Percentiles rank a stretch among this genome's conserved stretches.
Evolutionary conservation across 2,888 invertebrate species (phyloP).

Genomic region (Macaria notata): DNA sequence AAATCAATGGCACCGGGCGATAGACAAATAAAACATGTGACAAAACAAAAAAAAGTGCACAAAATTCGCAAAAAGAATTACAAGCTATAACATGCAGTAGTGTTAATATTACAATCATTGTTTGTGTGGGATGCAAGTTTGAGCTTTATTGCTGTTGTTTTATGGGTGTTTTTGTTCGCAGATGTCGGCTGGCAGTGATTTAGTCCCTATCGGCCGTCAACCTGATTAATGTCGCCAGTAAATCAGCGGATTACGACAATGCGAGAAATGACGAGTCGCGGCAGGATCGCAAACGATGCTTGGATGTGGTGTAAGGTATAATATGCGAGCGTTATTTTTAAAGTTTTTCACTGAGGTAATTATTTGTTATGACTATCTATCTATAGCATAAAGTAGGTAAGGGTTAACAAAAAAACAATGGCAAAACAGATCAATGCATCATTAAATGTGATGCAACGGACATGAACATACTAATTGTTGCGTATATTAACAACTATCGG

Average conservation of each 20-base stretch:
- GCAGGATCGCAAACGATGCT: slow-evolving; percentile 71
- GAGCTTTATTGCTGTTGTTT: slow-evolving; percentile 39
- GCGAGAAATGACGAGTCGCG: slow-evolving; percentile 82
- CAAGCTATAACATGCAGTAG: slow-evolving; percentile 80
- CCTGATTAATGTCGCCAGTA: slow-evolving; percentile 82
- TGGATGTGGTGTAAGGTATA: slow-evolving; percentile 38
- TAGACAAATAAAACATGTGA: slow-evolving; percentile 72
- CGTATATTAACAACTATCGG: too few species aligned
- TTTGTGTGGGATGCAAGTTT: slow-evolving; percentile 36
- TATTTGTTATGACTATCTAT: too few species aligned
- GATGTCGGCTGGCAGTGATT: slow-evolving; percentile 67
- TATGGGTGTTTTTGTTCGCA: slow-evolving; percentile 53
- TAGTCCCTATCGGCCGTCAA: slow-evolving; percentile 82
- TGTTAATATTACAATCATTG: slow-evolving; percentile 55
- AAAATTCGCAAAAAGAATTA: slow-evolving; percentile 79
- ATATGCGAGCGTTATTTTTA: slow-evolving; percentile 1
- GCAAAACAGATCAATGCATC: too few species aligned
- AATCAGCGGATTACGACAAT: slow-evolving; percentile 83
- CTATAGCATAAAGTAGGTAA: too few species aligned
- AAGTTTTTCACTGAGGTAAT: too few species aligned
- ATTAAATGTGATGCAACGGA: too few species aligned
- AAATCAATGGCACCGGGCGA: slow-evolving; percentile 60
- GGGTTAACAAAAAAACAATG: too few species aligned
- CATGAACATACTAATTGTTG: too few species aligned
- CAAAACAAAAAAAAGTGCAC: slow-evolving; percentile 62